Conservation (phyloP, 2,888 invertebrate species). For the Sphecodes monilicornis region DNA sequence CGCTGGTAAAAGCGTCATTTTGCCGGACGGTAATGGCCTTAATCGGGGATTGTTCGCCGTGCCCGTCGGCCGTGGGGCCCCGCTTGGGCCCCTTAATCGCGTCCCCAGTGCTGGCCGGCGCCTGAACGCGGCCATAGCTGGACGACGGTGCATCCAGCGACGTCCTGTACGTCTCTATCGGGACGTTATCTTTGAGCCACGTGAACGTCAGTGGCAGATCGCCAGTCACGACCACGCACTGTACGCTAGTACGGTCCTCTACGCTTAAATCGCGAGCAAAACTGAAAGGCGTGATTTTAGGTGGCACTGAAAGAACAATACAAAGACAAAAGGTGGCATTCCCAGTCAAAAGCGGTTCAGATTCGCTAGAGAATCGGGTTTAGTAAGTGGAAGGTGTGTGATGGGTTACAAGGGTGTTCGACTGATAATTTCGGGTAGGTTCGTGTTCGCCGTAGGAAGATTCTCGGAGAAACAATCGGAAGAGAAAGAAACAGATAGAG, state of each 20-base stretch:
- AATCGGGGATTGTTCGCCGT: conserved; percentile 68
- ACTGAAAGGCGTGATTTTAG: conserved; percentile 88
- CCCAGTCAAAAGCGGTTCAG: conserved; percentile 72
- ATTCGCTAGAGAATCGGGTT: conserved; percentile 58
- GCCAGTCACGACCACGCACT: conserved; percentile 87
- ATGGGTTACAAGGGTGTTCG: neutral
- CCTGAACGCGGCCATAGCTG: conserved; percentile 69
- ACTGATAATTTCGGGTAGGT: neutral
- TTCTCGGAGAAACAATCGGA: neutral
- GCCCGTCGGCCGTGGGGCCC: conserved; percentile 66
- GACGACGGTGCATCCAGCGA: conserved; percentile 74
- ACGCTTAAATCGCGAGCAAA: conserved; percentile 88
- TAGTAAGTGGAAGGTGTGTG: neutral
- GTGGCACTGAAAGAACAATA: conserved; percentile 86
- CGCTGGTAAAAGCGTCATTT: conserved; percentile 87
- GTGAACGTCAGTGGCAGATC: conserved; percentile 88
- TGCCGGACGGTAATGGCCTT: conserved; percentile 86
- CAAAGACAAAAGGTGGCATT: conserved; percentile 76
- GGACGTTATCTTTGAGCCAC: conserved; percentile 88
- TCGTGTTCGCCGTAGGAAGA: neutral
- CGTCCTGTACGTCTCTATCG: conserved; percentile 81
- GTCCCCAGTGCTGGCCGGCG: conserved; percentile 64
- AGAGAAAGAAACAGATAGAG: neutral
- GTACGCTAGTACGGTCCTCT: conserved; percentile 87
- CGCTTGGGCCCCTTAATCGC: conserved; percentile 68